These are phyloP conservation scores for Sturmia bella DNA, from an alignment of 2,888 invertebrate genomes.

Conservation along the genomic window DNA sequence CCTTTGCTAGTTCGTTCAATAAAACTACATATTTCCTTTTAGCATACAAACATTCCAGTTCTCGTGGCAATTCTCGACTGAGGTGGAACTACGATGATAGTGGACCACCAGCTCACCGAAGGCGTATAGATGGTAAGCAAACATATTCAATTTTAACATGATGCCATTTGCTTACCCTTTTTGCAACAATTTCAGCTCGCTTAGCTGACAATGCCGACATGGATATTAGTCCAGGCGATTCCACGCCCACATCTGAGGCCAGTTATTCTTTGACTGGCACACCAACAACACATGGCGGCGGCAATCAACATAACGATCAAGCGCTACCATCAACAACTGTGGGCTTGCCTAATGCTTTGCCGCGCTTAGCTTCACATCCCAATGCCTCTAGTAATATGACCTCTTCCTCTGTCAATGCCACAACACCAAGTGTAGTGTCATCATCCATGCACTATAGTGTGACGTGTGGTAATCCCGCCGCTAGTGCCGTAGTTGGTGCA, in stretches of 20 bases:
- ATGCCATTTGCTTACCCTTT: neutral
- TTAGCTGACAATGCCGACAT: constrained; percentile 89
- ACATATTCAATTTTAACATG: neutral
- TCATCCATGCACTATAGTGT: constrained; percentile 76
- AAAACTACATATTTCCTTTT: neutral
- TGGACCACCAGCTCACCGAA: constrained; percentile 79
- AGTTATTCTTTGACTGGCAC: constrained; percentile 84
- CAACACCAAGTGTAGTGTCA: constrained; percentile 66
- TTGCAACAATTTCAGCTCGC: constrained; percentile 73
- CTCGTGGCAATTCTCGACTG: constrained; percentile 83
- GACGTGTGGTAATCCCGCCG: constrained; percentile 68
- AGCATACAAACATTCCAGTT: constrained; percentile 91
- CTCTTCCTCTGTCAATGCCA: constrained; percentile 71
- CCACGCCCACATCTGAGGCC: constrained; percentile 92
- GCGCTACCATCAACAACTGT: constrained; percentile 74
- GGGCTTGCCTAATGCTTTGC: constrained; percentile 83
- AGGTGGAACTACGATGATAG: constrained; percentile 82
- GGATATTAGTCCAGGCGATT: constrained; percentile 96
- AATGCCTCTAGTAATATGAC: constrained; percentile 74
- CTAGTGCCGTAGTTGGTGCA: constrained; percentile 63
- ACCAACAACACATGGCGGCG: constrained; percentile 77
- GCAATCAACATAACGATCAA: constrained; percentile 73
- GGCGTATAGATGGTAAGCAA: constrained; percentile 80
- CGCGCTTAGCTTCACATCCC: constrained; percentile 82
- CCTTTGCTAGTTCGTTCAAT: neutral